A percentile compares a stretch with the other conserved stretches of the same genome.
phyloP scores from a whole-genome alignment of 2,888 invertebrate genomes.

The Eilema griseolum region DNA sequence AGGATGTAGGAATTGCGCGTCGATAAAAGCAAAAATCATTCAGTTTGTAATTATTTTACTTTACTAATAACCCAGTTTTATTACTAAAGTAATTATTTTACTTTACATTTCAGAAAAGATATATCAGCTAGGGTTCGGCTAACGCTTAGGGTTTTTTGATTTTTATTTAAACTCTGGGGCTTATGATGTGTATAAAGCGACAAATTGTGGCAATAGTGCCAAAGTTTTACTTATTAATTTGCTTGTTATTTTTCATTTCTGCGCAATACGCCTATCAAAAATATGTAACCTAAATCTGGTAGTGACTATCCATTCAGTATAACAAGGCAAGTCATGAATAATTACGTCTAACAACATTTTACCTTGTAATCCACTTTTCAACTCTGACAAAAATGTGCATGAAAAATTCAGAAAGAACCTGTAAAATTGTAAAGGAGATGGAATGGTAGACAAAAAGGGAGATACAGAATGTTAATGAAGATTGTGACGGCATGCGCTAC shows the following conservation, averaged over 20 bases:
- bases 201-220: not conserved
- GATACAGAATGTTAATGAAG: conserved; percentile 60
- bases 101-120: too few species aligned
- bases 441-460: conserved; percentile 49
- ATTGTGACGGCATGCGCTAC: conserved; percentile 47
- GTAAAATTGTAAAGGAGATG: conserved; percentile 46
- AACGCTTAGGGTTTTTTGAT: too few species aligned
- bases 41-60: too few species aligned
- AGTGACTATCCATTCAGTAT: conserved; percentile 25
- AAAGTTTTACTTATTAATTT: not conserved
- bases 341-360: conserved; percentile 35
- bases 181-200: too few species aligned
- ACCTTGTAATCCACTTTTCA: conserved; percentile 41
- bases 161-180: too few species aligned
- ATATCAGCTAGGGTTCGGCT: too few species aligned
- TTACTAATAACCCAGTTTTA: too few species aligned
- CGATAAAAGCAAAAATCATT: too few species aligned
- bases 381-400: conserved; percentile 42
- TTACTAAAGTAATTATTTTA: too few species aligned
- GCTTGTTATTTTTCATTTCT: not conserved
- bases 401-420: conserved; percentile 42
- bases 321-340: conserved; percentile 31
- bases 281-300: not conserved
- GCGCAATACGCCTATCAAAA: not conserved
- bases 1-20: too few species aligned